phyloP scores from a whole-genome alignment of 2,888 invertebrate genomes.

The Hypena proboscidalis region DNA sequence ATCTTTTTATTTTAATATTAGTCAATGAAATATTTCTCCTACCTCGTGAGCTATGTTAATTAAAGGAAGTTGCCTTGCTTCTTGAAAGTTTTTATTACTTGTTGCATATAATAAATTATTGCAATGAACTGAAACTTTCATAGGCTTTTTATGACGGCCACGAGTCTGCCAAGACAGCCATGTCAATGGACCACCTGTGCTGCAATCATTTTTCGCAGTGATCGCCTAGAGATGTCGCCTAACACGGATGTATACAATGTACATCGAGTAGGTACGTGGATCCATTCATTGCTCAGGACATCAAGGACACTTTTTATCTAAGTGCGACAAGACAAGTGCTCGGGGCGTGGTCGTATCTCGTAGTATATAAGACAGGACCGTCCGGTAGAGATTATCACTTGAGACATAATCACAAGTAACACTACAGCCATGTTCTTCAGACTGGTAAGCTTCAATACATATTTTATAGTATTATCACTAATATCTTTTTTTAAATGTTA shows the following conservation, averaged over 20 bases:
- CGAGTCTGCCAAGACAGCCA: no score
- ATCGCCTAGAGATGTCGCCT: conserved; percentile 24
- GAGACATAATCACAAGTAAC: conserved; percentile 66
- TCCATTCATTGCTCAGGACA: conserved; percentile 72
- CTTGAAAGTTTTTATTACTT: no score
- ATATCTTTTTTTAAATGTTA: conserved; percentile 1
- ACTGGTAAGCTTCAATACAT: conserved; percentile 63
- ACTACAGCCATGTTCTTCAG: conserved; percentile 75
- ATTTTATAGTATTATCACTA: conserved; percentile 5
- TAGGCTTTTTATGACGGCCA: no score
- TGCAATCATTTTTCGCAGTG: no score
- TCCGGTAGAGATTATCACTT: conserved; percentile 66
- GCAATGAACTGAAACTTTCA: no score
- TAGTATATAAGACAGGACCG: conserved; percentile 70
- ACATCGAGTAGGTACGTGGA: conserved; percentile 54
- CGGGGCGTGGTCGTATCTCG: conserved; percentile 70
- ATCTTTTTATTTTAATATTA: no score
- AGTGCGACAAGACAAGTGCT: conserved; percentile 53
- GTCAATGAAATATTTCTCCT: no score
- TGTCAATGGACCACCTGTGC: no score
- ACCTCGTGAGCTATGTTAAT: no score
- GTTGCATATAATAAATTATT: no score
- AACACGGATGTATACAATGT: conserved; percentile 64
- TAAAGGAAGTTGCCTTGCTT: no score
- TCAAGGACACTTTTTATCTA: conserved; percentile 80